Evolutionary conservation across 2,888 invertebrate genomes (phyloP), one percentile per base, ranked within the genome.

Genomic region (Celastrina argiolus): DNA sequence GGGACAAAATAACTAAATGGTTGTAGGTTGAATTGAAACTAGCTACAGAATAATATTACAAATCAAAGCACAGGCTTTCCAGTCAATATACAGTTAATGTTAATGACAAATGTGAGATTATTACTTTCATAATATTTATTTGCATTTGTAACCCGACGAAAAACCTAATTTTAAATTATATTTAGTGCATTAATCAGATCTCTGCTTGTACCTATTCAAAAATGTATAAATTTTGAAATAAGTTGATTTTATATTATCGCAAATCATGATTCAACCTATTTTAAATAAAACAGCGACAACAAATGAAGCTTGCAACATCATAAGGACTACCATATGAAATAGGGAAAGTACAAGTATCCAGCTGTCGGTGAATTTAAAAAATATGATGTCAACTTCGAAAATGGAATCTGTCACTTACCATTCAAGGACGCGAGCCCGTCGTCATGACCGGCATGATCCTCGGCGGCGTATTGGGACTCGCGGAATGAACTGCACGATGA

Each of bases 401-500:
- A 51, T 26, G 67, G 36, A 58, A 61, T 67, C 22, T 67, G 65
- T 31, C 58, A 73, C 78, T 74, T 71, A 91, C 91, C 90, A 76
- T 90, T 90, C 72, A 93, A 92, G 73, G 93, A 92, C 73, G 93
- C 93, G 74, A 92, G 76, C 65, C 75, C 90, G 73, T 85, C 84
- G 77, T 88, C 88, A 70, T 88, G 91, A 76, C 88, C 92, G 75
- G 91, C 90, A 70, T 89, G 92, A 74, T 95, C 95, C 76, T 95
- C 95, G 64, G 89, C 84, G 71, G 91, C 92, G 82, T 94, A 95
- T 72, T 95, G 95, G 71, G 96, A 96, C 88, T 96, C 96, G 75
- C 96, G 94, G 91, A 96, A 97, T 65, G 97, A 97, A 85, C 96
- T 96, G 93, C 94, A 95, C 82, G 95, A 95, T 77, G 95, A 95